These are phyloP conservation scores for Drosophila funebris DNA, from an alignment of 1,140 invertebrate species.

Conservation along the genomic window DNA sequence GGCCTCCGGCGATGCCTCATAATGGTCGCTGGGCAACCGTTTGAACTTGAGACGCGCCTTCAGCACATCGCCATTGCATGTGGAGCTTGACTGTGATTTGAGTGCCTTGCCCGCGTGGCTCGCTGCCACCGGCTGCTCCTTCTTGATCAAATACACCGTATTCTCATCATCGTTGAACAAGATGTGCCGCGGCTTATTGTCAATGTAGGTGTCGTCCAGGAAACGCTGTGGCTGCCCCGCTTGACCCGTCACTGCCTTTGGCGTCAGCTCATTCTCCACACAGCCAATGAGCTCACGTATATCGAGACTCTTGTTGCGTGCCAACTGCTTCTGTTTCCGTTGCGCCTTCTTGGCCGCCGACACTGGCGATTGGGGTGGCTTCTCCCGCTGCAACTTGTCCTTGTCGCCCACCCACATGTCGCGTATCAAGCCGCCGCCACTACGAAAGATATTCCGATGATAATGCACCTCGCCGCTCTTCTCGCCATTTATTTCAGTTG, in stretches of 20 bases:
- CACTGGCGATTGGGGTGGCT: constrained; percentile 57
- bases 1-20: constrained; percentile 62
- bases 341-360: constrained; percentile 49
- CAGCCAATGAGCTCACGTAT: constrained; percentile 74
- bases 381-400: constrained; percentile 70
- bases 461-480: constrained; percentile 59
- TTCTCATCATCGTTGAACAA: constrained; percentile 82
- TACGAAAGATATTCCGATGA: constrained; percentile 77
- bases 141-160: constrained; percentile 76
- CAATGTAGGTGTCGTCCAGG: constrained; percentile 79
- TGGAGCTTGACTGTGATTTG: constrained; percentile 7
- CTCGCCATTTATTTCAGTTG: background rate
- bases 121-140: constrained; percentile 68
- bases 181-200: constrained; percentile 77
- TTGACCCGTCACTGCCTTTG: background rate
- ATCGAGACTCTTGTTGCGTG: constrained; percentile 78
- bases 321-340: constrained; percentile 59
- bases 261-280: constrained; percentile 60
- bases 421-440: constrained; percentile 74
- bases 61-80: constrained; percentile 52
- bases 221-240: constrained; percentile 48
- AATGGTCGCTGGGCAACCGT: constrained; percentile 60
- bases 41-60: constrained; percentile 76
- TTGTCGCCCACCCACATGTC: constrained; percentile 73
- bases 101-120: constrained; percentile 32